phyloP scores from a whole-genome alignment of 2,113 vertebrate genomes.

The Sterrhoptilus dennistouni region DNA sequence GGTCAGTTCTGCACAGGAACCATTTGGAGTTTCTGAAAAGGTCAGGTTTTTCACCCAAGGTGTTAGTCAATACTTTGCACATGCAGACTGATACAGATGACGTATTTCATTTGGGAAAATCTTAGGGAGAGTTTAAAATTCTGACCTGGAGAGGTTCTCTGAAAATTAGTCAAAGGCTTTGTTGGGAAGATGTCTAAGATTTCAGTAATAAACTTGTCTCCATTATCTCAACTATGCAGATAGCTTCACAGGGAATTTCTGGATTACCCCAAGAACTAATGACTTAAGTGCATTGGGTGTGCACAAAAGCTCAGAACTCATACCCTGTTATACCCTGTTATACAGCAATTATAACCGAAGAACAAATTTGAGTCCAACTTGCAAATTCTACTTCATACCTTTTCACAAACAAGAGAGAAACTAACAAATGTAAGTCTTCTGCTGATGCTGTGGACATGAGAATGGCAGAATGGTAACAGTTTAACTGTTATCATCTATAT shows the following conservation, averaged over 20 bases:
- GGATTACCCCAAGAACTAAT: not conserved
- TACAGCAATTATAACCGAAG: not conserved
- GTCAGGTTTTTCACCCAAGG: not conserved
- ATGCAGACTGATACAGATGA: not conserved
- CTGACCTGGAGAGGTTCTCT: not conserved
- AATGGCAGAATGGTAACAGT: not conserved
- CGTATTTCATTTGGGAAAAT: not conserved
- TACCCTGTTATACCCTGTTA: not conserved
- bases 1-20: not conserved
- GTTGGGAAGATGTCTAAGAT: not conserved
- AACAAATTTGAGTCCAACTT: not conserved
- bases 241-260: not conserved
- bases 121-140: not conserved
- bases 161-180: not conserved
- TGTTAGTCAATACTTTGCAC: not conserved
- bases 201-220: not conserved
- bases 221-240: not conserved
- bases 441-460: not conserved
- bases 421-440: not conserved
- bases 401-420: not conserved
- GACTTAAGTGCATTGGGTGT: not conserved
- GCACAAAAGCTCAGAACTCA: not conserved
- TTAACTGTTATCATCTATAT: not conserved
- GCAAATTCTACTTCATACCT: not conserved
- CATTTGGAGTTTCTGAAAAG: not conserved